phyloP scores from a whole-genome alignment of 2,797 vertebrate species.

The Phataginus tetradactyla region DNA sequence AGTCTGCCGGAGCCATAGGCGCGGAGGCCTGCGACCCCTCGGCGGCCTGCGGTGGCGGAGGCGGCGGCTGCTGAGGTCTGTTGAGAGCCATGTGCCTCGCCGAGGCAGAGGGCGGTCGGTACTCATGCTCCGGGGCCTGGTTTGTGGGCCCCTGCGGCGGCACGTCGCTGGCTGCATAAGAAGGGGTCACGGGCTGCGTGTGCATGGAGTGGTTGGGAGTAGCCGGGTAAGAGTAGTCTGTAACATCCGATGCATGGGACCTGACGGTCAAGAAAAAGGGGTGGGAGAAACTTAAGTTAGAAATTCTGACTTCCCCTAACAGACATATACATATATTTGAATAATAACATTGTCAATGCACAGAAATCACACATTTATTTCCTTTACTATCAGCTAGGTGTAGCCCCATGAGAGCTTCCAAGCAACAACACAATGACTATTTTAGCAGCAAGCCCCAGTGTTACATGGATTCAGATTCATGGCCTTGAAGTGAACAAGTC shows the following conservation, averaged over 20 bases:
- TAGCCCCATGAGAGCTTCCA: conserved; percentile 59
- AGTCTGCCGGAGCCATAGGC: conserved; percentile 91
- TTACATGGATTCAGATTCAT: conserved; percentile 46
- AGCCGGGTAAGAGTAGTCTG: conserved; percentile 93
- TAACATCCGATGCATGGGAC: conserved; percentile 92
- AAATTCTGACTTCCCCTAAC: not conserved
- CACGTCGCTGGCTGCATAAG: conserved; percentile 87
- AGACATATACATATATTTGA: not conserved
- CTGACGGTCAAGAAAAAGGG: conserved; percentile 85
- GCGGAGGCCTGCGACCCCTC: conserved; percentile 91
- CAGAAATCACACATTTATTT: not conserved
- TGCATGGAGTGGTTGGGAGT: conserved; percentile 94
- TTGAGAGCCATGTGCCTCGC: conserved; percentile 92
- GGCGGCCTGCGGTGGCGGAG: conserved; percentile 91
- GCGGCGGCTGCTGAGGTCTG: conserved; percentile 94
- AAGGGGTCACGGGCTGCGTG: conserved; percentile 91
- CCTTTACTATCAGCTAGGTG: not conserved
- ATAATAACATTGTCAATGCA: not conserved
- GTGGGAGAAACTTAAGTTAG: conserved; percentile 29
- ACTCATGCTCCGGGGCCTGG: conserved; percentile 91
- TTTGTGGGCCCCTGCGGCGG: conserved; percentile 82
- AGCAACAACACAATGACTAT: conserved; percentile 30
- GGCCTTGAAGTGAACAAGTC: conserved; percentile 47
- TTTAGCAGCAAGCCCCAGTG: conserved; percentile 60
- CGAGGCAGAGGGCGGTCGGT: conserved; percentile 88